phyloP scores from a whole-genome alignment of 2,888 invertebrate genomes.

The Muschampia plurimacula region DNA sequence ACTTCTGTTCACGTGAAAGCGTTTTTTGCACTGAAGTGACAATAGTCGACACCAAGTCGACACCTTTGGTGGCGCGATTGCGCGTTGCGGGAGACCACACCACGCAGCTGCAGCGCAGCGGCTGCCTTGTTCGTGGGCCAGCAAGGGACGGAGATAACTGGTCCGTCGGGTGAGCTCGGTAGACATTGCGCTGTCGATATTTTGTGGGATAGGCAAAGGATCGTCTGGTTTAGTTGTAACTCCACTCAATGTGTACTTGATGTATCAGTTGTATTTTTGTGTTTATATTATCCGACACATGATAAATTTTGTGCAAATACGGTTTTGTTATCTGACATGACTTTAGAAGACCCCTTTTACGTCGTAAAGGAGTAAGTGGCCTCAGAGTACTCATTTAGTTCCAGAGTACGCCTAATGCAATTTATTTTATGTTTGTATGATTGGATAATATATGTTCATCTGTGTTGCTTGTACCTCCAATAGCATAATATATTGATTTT shows the following conservation, averaged over 20 bases:
- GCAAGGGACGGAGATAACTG: conserved; percentile 74
- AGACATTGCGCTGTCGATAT: conserved; percentile 77
- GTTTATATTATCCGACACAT: conserved; percentile 60
- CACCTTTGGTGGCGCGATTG: conserved; percentile 60
- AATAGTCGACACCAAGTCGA: background rate
- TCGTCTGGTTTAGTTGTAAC: conserved; percentile 56
- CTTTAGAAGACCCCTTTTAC: conserved; percentile 99
- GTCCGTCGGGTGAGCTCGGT: conserved; percentile 67
- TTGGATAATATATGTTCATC: conserved; percentile 10
- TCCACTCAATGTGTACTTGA: conserved; percentile 51
- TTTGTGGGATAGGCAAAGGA: conserved; percentile 77
- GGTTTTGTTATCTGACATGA: conserved; percentile 91
- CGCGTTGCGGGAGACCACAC: conserved; percentile 60
- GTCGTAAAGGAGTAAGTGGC: conserved; percentile 98
- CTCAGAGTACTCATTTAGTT: conserved; percentile 41
- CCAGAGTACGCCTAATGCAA: conserved; percentile 21
- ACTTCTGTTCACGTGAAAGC: background rate
- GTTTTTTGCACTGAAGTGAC: background rate
- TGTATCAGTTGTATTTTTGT: conserved; percentile 45
- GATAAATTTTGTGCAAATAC: conserved; percentile 60
- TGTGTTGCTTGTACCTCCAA: background rate
- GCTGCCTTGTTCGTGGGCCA: conserved; percentile 56
- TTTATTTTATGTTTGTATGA: conserved; percentile 27
- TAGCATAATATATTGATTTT: conserved; percentile 16
- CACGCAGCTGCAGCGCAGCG: conserved; percentile 56